A percentile compares a stretch with the other conserved stretches of the same genome.
These are phyloP conservation scores for Pseudococcus longispinus DNA, from an alignment of 2,888 invertebrate genomes.

Conservation along the genomic window DNA sequence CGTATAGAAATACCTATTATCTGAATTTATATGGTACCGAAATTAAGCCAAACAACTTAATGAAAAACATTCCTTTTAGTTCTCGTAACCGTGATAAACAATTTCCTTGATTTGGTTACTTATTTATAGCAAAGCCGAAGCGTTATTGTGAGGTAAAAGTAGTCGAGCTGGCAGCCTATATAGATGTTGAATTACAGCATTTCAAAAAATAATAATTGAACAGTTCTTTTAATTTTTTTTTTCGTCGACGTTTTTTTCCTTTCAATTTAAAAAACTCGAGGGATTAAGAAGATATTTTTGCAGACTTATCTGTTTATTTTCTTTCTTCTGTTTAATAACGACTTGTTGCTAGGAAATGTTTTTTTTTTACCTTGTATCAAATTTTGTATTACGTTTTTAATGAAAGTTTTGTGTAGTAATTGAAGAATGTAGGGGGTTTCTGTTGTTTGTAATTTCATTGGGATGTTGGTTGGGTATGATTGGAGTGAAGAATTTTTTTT, in stretches of 20 bases:
- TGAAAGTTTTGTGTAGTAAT: neutral
- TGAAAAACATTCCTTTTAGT: neutral
- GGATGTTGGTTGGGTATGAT: no score
- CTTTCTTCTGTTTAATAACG: neutral
- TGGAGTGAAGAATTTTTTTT: no score
- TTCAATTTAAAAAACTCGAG: neutral
- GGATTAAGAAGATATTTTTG: neutral
- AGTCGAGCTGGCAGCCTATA: no score
- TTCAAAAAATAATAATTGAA: neutral
- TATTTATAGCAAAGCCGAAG: neutral
- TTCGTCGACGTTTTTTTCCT: neutral
- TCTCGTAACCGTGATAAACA: neutral
- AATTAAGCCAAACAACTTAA: neutral
- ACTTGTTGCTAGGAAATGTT: neutral
- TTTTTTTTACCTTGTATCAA: neutral
- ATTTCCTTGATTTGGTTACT: neutral
- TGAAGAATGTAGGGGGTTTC: no score
- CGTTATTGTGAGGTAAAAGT: no score
- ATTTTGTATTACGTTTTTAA: neutral
- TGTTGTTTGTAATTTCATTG: no score
- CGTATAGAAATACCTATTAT: neutral
- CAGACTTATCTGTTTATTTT: neutral
- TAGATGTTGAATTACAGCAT: neutral
- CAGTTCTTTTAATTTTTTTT: neutral
- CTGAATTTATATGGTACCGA: neutral